Evolutionary conservation across 2,113 vertebrate genomes (phyloP), one percentile per base, ranked within the genome.

Genomic region (Nannobrachium achirus): DNA sequence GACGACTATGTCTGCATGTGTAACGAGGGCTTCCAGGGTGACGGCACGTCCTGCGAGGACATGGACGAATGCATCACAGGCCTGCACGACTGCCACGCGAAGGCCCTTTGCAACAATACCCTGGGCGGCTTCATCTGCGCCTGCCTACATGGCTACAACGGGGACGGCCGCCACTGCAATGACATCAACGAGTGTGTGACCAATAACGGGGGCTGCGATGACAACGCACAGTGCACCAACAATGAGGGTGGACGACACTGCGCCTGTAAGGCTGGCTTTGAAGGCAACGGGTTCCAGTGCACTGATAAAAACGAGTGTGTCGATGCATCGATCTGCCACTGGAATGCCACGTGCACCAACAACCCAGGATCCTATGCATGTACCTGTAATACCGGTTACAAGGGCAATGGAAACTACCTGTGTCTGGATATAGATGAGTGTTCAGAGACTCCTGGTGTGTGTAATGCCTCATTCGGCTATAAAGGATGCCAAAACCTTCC

Each of bases 391-490:
- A 0, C 49, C 10, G 94, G 94, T 38, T 95, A 87, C 46, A 95
- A 94, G 65, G 94, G 94, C 56, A 95, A 94, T 10, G 94, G 94
- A 15, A 93, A 91, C 80, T 95, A 95, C 76, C 82, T 95, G 4
- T 95, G 94, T 60, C 78, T 94, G 16, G 94, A 95, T 60, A 56
- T 93, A 11, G 93, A 95, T 51, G 94, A 95, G 77, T 95, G 94
- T 46, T 87, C 92, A 10, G 91, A 93, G 72, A 88, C 25, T 19
- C 86, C 92, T 6, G 71, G 65, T 0, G 70, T 94, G 49, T 95
- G 94, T 41, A 71, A 81, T 4, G 69, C 87, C 0, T 83, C 82
- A 10, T 69, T 76, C 8, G 94, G 93, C n/a, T 92, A 92, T 48
- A 92, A 51, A 76, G 87, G 94, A 7, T 95, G 94, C 68, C 83